Conservation (phyloP, 1,140 invertebrate genomes). For the Drosophila aff. region DNA sequence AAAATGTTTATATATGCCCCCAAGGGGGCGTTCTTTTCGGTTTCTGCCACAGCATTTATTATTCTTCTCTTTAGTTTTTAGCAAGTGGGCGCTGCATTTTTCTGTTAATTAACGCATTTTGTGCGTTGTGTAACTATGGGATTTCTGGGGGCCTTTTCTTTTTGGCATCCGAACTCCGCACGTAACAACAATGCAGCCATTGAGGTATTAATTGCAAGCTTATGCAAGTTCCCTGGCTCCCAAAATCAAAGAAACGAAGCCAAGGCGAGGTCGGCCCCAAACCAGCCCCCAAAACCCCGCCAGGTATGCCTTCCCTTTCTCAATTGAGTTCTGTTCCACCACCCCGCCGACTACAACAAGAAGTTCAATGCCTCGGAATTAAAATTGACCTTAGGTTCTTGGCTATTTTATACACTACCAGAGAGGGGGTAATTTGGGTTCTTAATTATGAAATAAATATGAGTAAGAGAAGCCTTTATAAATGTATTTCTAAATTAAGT, state of each 20-base stretch:
- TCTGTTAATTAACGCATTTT: constrained; percentile 81
- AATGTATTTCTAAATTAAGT: too few species aligned
- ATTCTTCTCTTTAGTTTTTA: constrained; percentile 10
- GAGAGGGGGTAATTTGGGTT: not conserved
- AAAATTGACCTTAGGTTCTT: constrained; percentile 74
- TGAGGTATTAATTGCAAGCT: constrained; percentile 61
- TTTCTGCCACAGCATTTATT: constrained; percentile 17
- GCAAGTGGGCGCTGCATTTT: constrained; percentile 80
- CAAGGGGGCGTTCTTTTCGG: constrained; percentile 20
- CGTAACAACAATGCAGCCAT: constrained; percentile 52
- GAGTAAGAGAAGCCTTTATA: not conserved
- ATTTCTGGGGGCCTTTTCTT: constrained; percentile 24
- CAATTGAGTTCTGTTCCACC: not conserved
- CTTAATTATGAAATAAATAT: not conserved
- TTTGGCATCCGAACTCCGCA: constrained; percentile 21
- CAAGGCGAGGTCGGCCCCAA: constrained; percentile 39
- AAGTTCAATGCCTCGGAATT: constrained; percentile 81
- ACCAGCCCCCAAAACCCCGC: not conserved
- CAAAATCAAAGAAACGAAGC: constrained; percentile 54
- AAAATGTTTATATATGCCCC: constrained; percentile 20
- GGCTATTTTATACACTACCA: constrained; percentile 21
- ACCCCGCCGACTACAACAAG: constrained; percentile 45
- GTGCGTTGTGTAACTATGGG: constrained; percentile 66
- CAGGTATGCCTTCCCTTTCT: not conserved
- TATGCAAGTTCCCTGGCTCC: constrained; percentile 51